Conservation (phyloP, 2,888 invertebrate species). For the Andrena fulva region DNA sequence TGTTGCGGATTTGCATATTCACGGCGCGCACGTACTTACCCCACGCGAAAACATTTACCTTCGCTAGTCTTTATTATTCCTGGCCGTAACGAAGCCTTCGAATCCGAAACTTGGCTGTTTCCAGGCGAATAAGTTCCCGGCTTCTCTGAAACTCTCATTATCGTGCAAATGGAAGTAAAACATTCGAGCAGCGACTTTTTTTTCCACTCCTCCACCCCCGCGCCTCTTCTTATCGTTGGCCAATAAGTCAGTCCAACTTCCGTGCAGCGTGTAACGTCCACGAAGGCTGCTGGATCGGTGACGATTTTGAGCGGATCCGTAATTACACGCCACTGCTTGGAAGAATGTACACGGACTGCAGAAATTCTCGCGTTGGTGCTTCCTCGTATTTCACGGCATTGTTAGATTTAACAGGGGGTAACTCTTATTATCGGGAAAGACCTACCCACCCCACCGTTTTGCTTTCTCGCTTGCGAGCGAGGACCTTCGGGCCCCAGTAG, state of each 20-base stretch:
- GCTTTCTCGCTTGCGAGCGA: too few species aligned
- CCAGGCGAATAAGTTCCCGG: slow-evolving; percentile 65
- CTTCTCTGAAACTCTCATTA: slow-evolving; percentile 67
- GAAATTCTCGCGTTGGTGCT: too few species aligned
- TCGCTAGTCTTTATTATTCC: slow-evolving; percentile 74
- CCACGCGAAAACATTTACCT: slow-evolving; percentile 74
- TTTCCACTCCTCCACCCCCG: neutral
- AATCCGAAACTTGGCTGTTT: slow-evolving; percentile 72
- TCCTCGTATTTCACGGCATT: neutral
- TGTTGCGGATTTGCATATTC: slow-evolving; percentile 78
- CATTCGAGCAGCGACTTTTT: slow-evolving; percentile 41
- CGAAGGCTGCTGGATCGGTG: neutral
- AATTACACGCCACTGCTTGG: too few species aligned
- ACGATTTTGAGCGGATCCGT: neutral
- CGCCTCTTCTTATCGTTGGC: slow-evolving; percentile 13
- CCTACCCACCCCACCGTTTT: too few species aligned
- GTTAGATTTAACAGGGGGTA: neutral
- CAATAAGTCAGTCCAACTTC: slow-evolving; percentile 45
- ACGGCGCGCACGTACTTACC: slow-evolving; percentile 73
- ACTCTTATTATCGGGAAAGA: too few species aligned
- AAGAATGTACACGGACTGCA: too few species aligned
- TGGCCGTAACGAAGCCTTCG: slow-evolving; percentile 67
- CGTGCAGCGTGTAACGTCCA: neutral
- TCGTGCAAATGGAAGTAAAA: slow-evolving; percentile 69
- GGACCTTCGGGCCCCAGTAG: too few species aligned